Percentiles rank a stretch among this genome's conserved stretches.
These are phyloP conservation scores for Drosophila demipolita DNA, from an alignment of 2,888 invertebrate species.

Conservation along the genomic window DNA sequence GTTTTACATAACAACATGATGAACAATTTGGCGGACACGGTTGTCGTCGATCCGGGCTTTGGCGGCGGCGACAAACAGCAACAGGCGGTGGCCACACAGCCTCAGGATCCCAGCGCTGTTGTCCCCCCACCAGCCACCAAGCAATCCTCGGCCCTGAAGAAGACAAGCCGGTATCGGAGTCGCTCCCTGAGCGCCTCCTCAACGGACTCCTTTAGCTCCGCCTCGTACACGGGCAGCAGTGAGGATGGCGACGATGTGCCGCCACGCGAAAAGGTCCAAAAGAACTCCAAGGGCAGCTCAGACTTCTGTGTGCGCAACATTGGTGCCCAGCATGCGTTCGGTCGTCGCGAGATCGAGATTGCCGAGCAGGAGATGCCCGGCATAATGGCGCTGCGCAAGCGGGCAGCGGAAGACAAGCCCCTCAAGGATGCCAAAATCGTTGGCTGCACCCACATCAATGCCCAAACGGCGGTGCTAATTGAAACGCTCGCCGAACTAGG, in stretches of 20 bases:
- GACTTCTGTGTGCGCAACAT: slow-evolving; percentile 98
- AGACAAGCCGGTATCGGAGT: slow-evolving; percentile 94
- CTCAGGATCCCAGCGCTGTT: slow-evolving; percentile 63
- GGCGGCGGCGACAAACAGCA: slow-evolving; percentile 79
- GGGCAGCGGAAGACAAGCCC: slow-evolving; percentile 97
- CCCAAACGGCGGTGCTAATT: slow-evolving; percentile 97
- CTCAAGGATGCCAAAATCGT: slow-evolving; percentile 98
- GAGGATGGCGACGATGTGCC: slow-evolving; percentile 97
- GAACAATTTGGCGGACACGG: slow-evolving; percentile 82
- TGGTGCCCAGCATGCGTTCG: slow-evolving; percentile 94
- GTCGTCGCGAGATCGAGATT: slow-evolving; percentile 98
- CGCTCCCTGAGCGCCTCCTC: slow-evolving; percentile 97
- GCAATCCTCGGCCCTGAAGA: slow-evolving; percentile 92
- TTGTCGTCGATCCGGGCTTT: slow-evolving; percentile 83
- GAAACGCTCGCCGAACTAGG: slow-evolving; percentile 95
- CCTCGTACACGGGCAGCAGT: slow-evolving; percentile 90
- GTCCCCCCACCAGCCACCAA: slow-evolving; percentile 76
- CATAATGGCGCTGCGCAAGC: slow-evolving; percentile 96
- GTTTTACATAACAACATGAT: slow-evolving; percentile 72
- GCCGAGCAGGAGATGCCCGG: slow-evolving; percentile 99
- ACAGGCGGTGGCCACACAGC: slow-evolving; percentile 50
- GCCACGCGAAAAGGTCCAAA: slow-evolving; percentile 96
- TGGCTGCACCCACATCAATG: slow-evolving; percentile 99
- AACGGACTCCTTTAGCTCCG: slow-evolving; percentile 95
- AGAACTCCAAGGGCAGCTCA: slow-evolving; percentile 92